Evolutionary conservation across 2,113 vertebrate species (phyloP).

Genomic region (Chaenocephalus aceratus): DNA sequence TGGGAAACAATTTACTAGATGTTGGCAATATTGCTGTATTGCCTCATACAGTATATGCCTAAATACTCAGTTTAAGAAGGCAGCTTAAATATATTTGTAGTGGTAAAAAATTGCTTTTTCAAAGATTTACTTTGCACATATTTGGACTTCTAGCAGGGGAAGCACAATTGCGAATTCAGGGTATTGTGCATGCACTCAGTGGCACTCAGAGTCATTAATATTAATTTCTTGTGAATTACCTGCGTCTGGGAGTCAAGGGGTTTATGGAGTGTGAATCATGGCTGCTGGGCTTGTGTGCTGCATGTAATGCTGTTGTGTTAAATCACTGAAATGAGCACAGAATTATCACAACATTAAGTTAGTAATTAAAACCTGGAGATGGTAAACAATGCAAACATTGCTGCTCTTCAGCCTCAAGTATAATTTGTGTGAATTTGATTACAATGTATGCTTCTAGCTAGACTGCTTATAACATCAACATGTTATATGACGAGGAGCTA

Average conservation of each 20-base stretch:
- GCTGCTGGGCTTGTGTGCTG: background rate
- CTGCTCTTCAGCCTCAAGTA: background rate
- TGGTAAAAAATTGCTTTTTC: background rate
- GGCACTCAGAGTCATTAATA: constrained; percentile 17
- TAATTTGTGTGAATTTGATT: constrained; percentile 8
- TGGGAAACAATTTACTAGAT: background rate
- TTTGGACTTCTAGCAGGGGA: background rate
- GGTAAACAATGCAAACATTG: background rate
- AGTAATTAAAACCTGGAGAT: background rate
- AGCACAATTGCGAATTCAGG: background rate
- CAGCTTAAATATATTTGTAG: background rate
- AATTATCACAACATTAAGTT: background rate
- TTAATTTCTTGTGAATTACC: background rate
- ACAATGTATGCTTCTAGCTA: background rate
- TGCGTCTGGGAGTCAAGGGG: background rate
- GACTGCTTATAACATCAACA: background rate
- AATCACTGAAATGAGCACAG: background rate
- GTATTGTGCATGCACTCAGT: constrained; percentile 9
- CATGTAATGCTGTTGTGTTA: background rate
- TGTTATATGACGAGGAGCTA: background rate
- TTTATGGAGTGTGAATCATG: background rate
- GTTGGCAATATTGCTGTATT: background rate
- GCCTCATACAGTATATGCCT: background rate
- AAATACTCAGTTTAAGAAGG: no score
- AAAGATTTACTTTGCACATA: background rate